Evolutionary conservation across 1,140 invertebrate species (phyloP), one percentile per base, ranked within the genome.

Genomic region (Conus ventricosus): DNA sequence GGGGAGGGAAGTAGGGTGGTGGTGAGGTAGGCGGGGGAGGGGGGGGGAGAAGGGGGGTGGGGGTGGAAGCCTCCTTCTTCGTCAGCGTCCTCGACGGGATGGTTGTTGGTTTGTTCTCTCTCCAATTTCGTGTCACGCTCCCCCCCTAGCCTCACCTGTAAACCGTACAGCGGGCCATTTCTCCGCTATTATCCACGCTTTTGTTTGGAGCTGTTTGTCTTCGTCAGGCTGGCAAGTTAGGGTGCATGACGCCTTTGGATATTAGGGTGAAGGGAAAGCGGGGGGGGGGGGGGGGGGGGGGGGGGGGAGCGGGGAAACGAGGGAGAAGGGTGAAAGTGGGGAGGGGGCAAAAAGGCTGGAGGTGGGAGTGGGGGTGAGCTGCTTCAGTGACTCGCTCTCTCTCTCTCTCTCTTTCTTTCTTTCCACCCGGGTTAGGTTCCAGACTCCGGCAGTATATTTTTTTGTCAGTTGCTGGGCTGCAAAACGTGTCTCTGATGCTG

Each of bases 121-220:
- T 87, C 85, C 8, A 55, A 75, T 87, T 87, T 55, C 85, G 25
- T 78, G 85, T 78, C 85, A 78, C 25, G 39, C 13, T 53, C 27
- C 53, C 80, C 20, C n/a, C 51, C 54, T 51, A 10, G 8, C 20
- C 17, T 10, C 85, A 87, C 80, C 85, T 87, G 85, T 75, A 57
- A 87, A 53, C 54, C 23, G 71, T 87, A 27, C 75, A 23, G 17
- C n/a, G 54, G 54, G 27, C 67, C 13, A 20, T 71, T 87, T 25
- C 53, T 17, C 5, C 71, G 20, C 85, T 87, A 67, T 80, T 87
- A 87, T 55, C 85, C 85, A n/a, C 23, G 17, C 85, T 75, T 85
- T 87, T 87, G 85, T 87, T 87, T 87, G 71, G 71, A 78, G 75
- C 85, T 87, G 71, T 87, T 87, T 87, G 67, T 87, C 71, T 87